Conservation (phyloP, 2,888 invertebrate genomes). For the Imbricaverruca yamaguchii region DNA sequence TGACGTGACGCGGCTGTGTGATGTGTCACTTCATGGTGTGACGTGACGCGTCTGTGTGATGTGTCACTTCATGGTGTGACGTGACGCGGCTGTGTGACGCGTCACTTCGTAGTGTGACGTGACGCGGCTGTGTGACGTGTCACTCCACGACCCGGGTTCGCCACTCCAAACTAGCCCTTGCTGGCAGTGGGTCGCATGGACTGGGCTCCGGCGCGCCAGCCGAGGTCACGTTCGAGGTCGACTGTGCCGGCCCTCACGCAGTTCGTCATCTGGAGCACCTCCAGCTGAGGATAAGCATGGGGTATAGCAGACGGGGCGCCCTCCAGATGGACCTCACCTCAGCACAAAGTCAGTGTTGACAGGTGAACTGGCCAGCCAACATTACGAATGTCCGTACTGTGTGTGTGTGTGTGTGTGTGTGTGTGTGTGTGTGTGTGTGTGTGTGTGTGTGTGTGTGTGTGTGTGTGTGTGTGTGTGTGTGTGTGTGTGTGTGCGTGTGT, state of each 20-base stretch:
- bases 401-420: background rate
- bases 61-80: no score
- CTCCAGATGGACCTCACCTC: constrained; percentile 66
- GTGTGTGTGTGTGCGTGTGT: no score
- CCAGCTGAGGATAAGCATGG: constrained; percentile 62
- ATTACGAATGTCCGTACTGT: background rate
- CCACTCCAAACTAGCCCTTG: background rate
- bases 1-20: no score
- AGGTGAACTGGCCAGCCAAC: background rate
- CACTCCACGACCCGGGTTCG: no score
- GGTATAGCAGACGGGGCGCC: constrained; percentile 64
- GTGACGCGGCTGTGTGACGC: background rate
- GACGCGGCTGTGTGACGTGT: background rate
- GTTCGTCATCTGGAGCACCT: constrained; percentile 76
- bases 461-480: no score
- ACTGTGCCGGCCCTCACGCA: constrained; percentile 42
- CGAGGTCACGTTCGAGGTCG: background rate
- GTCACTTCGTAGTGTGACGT: background rate
- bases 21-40: no score
- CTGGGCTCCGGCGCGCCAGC: background rate
- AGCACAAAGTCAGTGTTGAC: constrained; percentile 49
- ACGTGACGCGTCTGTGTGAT: no score
- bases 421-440: background rate
- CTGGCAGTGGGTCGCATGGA: background rate
- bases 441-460: background rate